Base-by-base conservation (phyloP, 2,113 vertebrate genomes). In the Hippoglossus stenolepis region DNA sequence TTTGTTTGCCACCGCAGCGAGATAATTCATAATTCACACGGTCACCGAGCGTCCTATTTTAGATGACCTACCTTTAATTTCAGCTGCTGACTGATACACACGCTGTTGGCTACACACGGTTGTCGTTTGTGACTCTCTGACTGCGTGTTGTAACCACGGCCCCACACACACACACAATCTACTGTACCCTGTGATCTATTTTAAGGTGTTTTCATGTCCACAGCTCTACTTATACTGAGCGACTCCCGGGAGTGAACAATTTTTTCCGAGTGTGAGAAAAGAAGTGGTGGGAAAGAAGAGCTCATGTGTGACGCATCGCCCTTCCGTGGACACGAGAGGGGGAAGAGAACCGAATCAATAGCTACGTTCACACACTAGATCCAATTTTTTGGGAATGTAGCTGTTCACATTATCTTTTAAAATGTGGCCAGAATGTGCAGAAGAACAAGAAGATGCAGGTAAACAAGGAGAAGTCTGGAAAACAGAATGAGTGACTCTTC, bases 11-110 rank as follows among this genome's bases (percentile, higher is more conserved):
- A 70, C 38, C 45, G 68, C 65, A 62, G 71, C 40, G 63, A 79
- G 70, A 78, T 82, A 18, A 85, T 84, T 85, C 51, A 69, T 75
- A 65, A 82, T 73, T 75, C 73, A 62, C 45, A 62, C 56, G 72
- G 65, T 68, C 23, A 43, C 38, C 28, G 21, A 63, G 14, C 63
- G 63, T 79, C 70, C 66, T 63, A 66, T 83, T 64, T 72, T 53
- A 17, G 12, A 11, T 63, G 75, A 69, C n/a, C 82, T 23, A 65
- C 58, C 71, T 86, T 66, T 61, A 20, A 59, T 75, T 65, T 45
- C 53, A 68, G 40, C 60, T 75, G 64, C 38, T 67, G 26, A 23
- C 51, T 40, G 45, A 54, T 60, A 24, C 8, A 68, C 47, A 47
- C 31, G 35, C 40, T 26, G 20, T 2, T 13, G 2, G 53, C 13